phyloP scores from a whole-genome alignment of 2,797 vertebrate species.

The Saxicola maurus region DNA sequence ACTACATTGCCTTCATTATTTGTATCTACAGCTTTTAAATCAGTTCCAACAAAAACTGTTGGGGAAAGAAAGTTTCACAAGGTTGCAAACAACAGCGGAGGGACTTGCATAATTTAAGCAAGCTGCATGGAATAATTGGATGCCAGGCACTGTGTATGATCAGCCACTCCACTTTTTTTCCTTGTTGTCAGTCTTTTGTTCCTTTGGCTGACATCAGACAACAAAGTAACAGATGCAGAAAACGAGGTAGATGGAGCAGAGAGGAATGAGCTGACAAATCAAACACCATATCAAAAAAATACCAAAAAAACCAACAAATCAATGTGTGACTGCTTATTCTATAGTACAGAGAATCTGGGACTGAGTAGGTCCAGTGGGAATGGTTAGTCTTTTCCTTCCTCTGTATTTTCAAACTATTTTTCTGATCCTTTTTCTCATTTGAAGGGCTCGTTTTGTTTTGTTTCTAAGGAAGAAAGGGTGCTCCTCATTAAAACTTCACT shows the following conservation, averaged over 20 bases:
- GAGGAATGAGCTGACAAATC: background rate
- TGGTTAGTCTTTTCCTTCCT: background rate
- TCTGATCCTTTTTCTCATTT: background rate
- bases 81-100: background rate
- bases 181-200: background rate
- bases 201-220: background rate
- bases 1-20: background rate
- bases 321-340: background rate
- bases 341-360: background rate
- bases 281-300: background rate
- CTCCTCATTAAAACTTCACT: background rate
- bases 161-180: background rate
- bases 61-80: background rate
- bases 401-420: background rate
- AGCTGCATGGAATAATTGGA: slow-evolving; percentile 5
- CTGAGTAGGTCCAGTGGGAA: background rate
- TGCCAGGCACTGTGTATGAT: background rate
- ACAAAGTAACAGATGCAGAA: background rate
- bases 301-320: background rate
- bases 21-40: background rate
- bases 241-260: background rate
- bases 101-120: slow-evolving; percentile 1
- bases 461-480: background rate
- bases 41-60: background rate
- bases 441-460: background rate